Percentiles rank a stretch among this genome's conserved stretches.
These are phyloP conservation scores for Centropyge bicolor DNA, from an alignment of 2,797 vertebrate species.

Conservation along the genomic window DNA sequence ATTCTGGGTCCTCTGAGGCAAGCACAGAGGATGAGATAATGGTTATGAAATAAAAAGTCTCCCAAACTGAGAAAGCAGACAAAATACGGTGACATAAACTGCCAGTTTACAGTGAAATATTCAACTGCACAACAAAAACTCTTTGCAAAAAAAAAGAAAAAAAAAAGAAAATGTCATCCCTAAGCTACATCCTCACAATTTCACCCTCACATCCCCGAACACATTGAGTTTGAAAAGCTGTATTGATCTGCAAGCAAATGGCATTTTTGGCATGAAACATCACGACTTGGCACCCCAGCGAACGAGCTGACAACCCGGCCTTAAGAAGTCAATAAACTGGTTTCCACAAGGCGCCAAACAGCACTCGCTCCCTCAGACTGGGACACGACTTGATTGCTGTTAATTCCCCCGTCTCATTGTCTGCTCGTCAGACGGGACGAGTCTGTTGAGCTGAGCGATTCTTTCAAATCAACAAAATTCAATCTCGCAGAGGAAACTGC, in stretches of 20 bases:
- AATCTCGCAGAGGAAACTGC: neutral
- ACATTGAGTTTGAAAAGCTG: constrained; percentile 40
- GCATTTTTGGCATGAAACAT: constrained; percentile 55
- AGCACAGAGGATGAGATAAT: constrained; percentile 59
- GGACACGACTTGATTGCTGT: constrained; percentile 32
- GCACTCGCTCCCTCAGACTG: neutral
- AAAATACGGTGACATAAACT: constrained; percentile 45
- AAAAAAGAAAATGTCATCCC: neutral
- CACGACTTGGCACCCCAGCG: constrained; percentile 45
- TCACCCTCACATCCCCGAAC: constrained; percentile 12
- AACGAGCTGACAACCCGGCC: constrained; percentile 46
- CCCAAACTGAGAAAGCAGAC: constrained; percentile 50
- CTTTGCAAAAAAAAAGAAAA: neutral
- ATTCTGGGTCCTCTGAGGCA: constrained; percentile 50
- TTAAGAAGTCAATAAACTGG: constrained; percentile 53
- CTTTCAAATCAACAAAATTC: constrained; percentile 8
- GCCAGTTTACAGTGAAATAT: constrained; percentile 57
- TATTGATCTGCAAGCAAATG: constrained; percentile 55
- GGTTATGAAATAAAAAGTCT: constrained; percentile 63
- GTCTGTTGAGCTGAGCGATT: neutral
- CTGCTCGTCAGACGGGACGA: constrained; percentile 29
- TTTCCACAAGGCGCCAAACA: constrained; percentile 24
- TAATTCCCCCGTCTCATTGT: constrained; percentile 40
- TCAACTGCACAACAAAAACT: constrained; percentile 25
- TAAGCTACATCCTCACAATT: constrained; percentile 7